phyloP scores from a whole-genome alignment of 1,140 invertebrate species.

The Drosophila albomicans region DNA sequence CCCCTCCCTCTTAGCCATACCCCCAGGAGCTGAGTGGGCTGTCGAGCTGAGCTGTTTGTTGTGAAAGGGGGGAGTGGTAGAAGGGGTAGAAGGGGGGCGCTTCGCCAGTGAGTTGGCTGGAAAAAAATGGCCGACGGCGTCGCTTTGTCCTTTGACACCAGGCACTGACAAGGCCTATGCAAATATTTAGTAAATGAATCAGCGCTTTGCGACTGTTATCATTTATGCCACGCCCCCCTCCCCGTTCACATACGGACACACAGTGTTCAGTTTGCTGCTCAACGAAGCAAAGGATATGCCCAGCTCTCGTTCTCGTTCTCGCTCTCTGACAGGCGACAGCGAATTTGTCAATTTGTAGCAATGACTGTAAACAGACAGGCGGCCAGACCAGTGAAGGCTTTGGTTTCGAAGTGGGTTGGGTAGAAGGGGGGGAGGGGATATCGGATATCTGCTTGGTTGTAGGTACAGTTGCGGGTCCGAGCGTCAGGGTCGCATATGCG shows the following conservation, averaged over 20 bases:
- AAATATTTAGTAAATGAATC: conserved; percentile 85
- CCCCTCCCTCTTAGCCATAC: no score
- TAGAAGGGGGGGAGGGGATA: not conserved
- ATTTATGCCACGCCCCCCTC: conserved; percentile 63
- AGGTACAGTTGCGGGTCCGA: not conserved
- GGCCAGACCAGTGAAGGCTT: conserved; percentile 26
- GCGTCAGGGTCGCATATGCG: conserved; percentile 50
- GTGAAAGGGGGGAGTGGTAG: not conserved
- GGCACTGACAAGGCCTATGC: conserved; percentile 83
- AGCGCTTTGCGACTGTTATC: conserved; percentile 83
- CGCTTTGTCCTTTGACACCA: conserved; percentile 73
- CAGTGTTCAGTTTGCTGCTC: conserved; percentile 45
- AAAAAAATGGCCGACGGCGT: conserved; percentile 66
- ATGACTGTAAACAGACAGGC: conserved; percentile 79
- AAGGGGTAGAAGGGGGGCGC: not conserved
- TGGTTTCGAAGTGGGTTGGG: conserved; percentile 1
- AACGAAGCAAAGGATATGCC: conserved; percentile 23
- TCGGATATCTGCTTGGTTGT: conserved; percentile 3
- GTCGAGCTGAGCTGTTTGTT: not conserved
- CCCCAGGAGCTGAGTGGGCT: conserved; percentile 4
- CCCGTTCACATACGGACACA: not conserved
- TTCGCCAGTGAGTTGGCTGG: conserved; percentile 4
- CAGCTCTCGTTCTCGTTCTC: not conserved
- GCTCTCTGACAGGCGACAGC: conserved; percentile 67
- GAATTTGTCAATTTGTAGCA: conserved; percentile 83